Conservation (phyloP, 2,113 vertebrate genomes). For the Microtus oregoni region DNA sequence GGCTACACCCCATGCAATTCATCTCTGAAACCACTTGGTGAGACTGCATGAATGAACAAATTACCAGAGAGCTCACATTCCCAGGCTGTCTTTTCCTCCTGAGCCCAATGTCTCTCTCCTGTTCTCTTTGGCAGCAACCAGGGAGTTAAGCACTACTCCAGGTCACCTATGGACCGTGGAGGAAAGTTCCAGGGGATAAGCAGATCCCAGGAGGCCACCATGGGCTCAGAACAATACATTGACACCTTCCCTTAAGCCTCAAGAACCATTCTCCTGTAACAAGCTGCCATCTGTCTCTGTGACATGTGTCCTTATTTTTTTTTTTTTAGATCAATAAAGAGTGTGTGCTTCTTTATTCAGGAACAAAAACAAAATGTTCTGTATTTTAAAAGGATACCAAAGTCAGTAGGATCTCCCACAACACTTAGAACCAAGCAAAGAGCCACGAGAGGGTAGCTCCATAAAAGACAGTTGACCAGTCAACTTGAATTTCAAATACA, state of each 20-base stretch:
- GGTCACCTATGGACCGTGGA: neutral
- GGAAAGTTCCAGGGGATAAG: neutral
- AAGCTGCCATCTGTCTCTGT: constrained; percentile 5
- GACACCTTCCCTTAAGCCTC: too few relatives aligned
- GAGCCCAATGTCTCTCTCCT: neutral
- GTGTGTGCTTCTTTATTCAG: constrained; percentile 39
- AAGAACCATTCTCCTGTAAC: constrained; percentile 10
- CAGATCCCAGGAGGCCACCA: neutral
- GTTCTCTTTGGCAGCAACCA: neutral
- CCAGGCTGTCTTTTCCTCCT: neutral
- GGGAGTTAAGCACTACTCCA: neutral
- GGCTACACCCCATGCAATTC: neutral
- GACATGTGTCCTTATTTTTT: neutral
- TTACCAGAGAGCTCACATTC: neutral
- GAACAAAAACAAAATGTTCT: constrained; percentile 61
- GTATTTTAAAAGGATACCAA: neutral
- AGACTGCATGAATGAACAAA: neutral
- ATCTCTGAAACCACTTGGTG: neutral
- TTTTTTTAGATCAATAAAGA: constrained; percentile 37
- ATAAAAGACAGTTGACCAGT: neutral
- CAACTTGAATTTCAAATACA: neutral
- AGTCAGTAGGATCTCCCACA: neutral
- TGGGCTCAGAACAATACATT: neutral
- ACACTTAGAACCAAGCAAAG: neutral
- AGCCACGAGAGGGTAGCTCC: neutral